Conservation (phyloP, 2,113 vertebrate species). For the Bubo scandiacus region DNA sequence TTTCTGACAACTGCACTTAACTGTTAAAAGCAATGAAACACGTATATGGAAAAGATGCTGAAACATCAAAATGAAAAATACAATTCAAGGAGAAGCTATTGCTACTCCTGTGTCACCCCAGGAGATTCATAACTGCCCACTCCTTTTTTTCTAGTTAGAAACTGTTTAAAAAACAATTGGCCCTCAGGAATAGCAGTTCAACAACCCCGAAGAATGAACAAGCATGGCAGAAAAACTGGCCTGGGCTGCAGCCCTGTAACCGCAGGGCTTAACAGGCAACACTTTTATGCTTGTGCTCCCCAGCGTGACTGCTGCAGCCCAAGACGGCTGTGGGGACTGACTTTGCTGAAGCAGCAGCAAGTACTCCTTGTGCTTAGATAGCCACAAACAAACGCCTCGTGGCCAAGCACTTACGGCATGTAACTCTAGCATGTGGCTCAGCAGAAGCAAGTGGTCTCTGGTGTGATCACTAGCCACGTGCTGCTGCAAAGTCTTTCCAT, state of each 20-base stretch:
- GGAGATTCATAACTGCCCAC: not conserved
- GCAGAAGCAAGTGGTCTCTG: not conserved
- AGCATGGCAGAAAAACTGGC: not conserved
- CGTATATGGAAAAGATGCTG: not conserved
- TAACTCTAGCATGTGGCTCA: not conserved
- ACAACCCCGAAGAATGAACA: not conserved
- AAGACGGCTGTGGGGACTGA: accelerated
- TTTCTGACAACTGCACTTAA: not conserved
- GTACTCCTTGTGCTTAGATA: not conserved
- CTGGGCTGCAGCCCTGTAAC: not conserved
- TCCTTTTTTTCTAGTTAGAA: not conserved
- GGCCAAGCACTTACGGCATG: not conserved
- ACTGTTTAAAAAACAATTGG: not conserved
- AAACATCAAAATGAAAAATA: not conserved
- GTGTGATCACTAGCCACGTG: accelerated
- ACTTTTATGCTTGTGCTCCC: not conserved
- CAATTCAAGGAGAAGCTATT: not conserved
- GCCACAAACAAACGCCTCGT: not conserved
- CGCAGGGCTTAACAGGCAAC: too few relatives aligned
- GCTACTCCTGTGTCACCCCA: not conserved
- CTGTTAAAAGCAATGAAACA: not conserved
- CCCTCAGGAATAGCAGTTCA: not conserved
- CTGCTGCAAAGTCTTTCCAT: not conserved
- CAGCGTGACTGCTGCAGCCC: not conserved
- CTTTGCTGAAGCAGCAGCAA: not conserved